Conservation (phyloP, 2,113 vertebrate genomes). For the Archocentrus centrarchus region DNA sequence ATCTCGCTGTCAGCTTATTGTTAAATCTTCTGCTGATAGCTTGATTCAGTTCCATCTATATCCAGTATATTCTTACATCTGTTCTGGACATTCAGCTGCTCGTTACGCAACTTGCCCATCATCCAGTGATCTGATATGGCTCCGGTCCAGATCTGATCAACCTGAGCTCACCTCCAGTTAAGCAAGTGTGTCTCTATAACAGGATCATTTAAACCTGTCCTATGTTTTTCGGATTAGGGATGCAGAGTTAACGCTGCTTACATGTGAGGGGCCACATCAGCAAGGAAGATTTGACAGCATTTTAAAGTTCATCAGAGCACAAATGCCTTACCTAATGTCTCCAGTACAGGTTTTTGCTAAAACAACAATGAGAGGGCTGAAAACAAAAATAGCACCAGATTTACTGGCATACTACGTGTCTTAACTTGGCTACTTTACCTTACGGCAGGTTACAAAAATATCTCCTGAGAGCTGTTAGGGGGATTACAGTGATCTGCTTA, state of each 20-base stretch:
- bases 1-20: neutral
- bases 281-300: neutral
- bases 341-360: constrained; percentile 24
- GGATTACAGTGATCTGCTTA: constrained; percentile 33
- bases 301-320: neutral
- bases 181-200: neutral
- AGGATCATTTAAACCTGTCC: constrained; percentile 25
- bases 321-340: constrained; percentile 32
- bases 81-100: neutral
- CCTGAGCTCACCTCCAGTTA: constrained; percentile 6
- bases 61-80: neutral
- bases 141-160: neutral
- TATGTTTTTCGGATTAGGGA: constrained; percentile 42
- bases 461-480: neutral
- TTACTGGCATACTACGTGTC: neutral
- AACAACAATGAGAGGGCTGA: neutral
- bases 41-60: too few species aligned
- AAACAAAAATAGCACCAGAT: constrained; percentile 12
- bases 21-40: neutral
- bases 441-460: constrained; percentile 5
- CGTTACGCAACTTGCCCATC: neutral
- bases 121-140: neutral
- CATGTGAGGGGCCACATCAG: neutral
- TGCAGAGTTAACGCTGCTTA: neutral
- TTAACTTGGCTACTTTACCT: constrained; percentile 29